Evolutionary conservation across 2,888 invertebrate genomes (phyloP), one percentile per base, ranked within the genome.

Genomic region (Caenorhabditis angaria): DNA sequence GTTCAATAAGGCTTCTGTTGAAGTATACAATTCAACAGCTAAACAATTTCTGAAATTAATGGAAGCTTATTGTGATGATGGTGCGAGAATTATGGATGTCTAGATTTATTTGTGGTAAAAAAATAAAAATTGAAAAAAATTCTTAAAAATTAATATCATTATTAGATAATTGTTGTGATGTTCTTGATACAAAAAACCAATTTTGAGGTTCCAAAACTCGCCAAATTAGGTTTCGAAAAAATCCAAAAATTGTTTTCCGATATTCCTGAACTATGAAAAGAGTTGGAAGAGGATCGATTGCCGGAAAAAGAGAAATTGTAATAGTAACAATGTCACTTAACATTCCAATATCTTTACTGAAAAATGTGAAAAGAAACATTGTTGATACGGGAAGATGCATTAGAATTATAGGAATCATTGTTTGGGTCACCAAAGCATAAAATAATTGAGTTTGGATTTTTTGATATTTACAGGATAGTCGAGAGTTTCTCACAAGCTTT

Each of bases 391-490:
- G 68, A 35, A 41, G 35, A 29, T 68, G 68, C 63, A 68, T 63
- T 25, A 68, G 28, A 50, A 62, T 47, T 3, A 68, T 61, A 6
- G 68, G 68, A 47, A 68, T 63, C 32, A 54, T 24, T 6, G 68
- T 68, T 32, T 62, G 62, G n/a, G 68, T 59, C 20, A 61, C 57
- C n/a, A 68, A 48, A 14, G 68, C 68, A 51, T 58, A 67, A 54
- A 67, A 67, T 5, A 67, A 20, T 22, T 62, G 67, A n/a, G 58
- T 28, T 29, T 67, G 62, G 20, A 67, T 57, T 18, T n/a, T 6
- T 6, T 48, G 8, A n/a, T 4, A 48, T 48, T 12, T 48, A 6
- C 18, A 10, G 14, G 48, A 48, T 10, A 10, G 35, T 10, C 32
- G 32, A 5, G 10, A 8, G 32, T 32, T 10, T 5, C 10, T 10